Evolutionary conservation across 2,888 invertebrate species (phyloP).

Genomic region (Agrotis exclamationis): DNA sequence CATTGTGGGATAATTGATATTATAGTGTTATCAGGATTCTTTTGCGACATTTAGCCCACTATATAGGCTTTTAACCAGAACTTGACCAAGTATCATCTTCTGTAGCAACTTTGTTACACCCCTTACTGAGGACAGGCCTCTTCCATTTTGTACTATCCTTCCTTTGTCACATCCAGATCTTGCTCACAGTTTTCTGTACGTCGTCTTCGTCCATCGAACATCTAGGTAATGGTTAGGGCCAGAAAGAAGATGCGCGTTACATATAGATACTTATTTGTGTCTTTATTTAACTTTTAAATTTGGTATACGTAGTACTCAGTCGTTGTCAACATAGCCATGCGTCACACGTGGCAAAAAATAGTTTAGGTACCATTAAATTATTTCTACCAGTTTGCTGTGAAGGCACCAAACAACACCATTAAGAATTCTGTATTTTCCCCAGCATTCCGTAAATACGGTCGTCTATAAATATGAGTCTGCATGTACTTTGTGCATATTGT

Average conservation of each 20-base stretch:
- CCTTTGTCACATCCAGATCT: not conserved
- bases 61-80: not conserved
- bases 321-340: not conserved
- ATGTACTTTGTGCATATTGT: constrained; percentile 61
- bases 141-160: not conserved
- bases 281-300: not conserved
- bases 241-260: too few species aligned
- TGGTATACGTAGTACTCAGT: not conserved
- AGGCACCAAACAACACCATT: constrained; percentile 4
- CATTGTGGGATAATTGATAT: too few species aligned
- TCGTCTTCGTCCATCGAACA: not conserved
- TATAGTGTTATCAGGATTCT: not conserved
- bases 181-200: too few species aligned
- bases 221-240: not conserved
- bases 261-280: too few species aligned
- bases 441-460: constrained; percentile 50
- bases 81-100: not conserved
- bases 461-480: constrained; percentile 61
- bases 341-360: not conserved
- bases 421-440: constrained; percentile 22
- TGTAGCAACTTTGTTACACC: not conserved
- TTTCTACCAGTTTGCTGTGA: not conserved
- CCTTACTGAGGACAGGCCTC: too few species aligned
- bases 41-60: too few species aligned
- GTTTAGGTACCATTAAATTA: not conserved